Conservation (phyloP, 2,888 invertebrate species). For the Acrobasis suavella region DNA sequence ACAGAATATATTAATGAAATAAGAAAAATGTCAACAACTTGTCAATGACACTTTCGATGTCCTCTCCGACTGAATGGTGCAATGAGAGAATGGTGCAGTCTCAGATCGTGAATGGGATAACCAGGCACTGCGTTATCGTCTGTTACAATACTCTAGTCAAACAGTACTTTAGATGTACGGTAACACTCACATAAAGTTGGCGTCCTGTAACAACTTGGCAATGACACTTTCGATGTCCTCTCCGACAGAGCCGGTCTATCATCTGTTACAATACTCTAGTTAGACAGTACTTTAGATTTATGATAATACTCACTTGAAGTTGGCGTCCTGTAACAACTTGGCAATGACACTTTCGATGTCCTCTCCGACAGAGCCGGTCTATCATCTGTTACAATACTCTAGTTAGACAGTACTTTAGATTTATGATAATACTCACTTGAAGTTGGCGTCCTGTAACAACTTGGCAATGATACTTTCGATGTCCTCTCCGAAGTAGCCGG, state of each 20-base stretch:
- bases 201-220: constrained; percentile 97
- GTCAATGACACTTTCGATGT: too few species aligned
- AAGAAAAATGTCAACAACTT: too few species aligned
- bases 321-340: constrained; percentile 97
- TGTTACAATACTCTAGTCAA: background rate
- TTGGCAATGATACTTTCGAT: constrained; percentile 99
- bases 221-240: constrained; percentile 99
- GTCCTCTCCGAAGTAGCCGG: constrained; percentile 99
- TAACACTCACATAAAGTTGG: constrained; percentile 88
- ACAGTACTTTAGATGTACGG: too few species aligned
- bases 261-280: background rate
- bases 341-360: constrained; percentile 99
- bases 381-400: background rate
- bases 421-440: constrained; percentile 76
- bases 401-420: too few species aligned
- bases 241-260: constrained; percentile 88
- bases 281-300: too few species aligned
- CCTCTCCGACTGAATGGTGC: constrained; percentile 85
- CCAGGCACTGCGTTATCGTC: constrained; percentile 72
- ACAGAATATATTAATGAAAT: too few species aligned
- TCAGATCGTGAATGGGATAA: constrained; percentile 55
- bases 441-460: constrained; percentile 97
- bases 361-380: constrained; percentile 97
- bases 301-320: constrained; percentile 85
- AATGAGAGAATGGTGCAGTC: too few species aligned